Base-by-base conservation (phyloP, 1,140 invertebrate genomes). In the Cydia pomonella region DNA sequence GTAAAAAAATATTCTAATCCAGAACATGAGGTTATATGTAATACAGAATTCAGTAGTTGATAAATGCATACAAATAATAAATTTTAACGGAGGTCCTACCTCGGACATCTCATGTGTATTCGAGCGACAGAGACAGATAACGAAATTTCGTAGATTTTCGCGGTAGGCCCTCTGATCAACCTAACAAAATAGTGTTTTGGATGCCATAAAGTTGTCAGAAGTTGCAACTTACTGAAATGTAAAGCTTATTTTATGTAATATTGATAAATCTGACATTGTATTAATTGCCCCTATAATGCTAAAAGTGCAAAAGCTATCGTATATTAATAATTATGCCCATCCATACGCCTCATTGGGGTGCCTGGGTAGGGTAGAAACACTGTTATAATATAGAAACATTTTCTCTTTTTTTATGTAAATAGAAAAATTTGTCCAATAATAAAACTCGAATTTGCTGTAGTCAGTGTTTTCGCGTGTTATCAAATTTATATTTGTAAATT, bases 401-500 rank as follows among this genome's bases (percentile, higher is more conserved):
- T n/a, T 50, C 12, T 6, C 44, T 3, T 18, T 16, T 50, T 12
- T 59, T 53, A 53, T 59, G 53, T 23, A 59, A 23, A 59, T 23
- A 23, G 53, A 59, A 59, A 23, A 59, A 59, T 21, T 23, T 53
- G 16, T n/a, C 21, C 23, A 59, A 59, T 59, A n/a, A 18, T 23
- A 59, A 59, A 69, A 69, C 27, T 69, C 64, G 64, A 69, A 69
- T 69, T 69, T 69, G 64, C 64, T 69, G 29, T 69, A 69, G 64
- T 69, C 64, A 69, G 64, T 69, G 64, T 41, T 69, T 66, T 69
- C 64, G 64, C 64, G 33, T 69, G 64, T 69, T 69, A 69, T 38
- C n/a, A 69, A 69, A 69, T 33, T 69, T n/a, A 69, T 69, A 69
- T 69, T 69, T 69, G 64, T 72, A 72, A 76, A 77, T 85, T 82